These are phyloP conservation scores for Varanus salvator DNA, from an alignment of 2,113 vertebrate genomes.

Conservation along the genomic window DNA sequence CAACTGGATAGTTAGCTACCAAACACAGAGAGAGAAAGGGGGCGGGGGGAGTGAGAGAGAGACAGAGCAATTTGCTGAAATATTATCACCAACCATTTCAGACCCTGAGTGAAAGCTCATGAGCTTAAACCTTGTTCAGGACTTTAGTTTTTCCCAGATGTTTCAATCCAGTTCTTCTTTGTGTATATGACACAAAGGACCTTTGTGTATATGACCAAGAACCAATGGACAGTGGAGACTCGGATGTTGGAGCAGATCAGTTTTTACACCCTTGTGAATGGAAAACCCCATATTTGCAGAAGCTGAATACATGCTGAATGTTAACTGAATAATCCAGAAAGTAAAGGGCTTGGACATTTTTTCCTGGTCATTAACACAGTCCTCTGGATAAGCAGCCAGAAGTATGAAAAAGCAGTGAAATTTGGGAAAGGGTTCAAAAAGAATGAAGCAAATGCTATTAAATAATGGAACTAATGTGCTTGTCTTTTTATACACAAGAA, in stretches of 20 bases:
- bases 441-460: too few species aligned
- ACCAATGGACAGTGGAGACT: background rate
- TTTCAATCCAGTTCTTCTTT: background rate
- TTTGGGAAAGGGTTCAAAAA: too few species aligned
- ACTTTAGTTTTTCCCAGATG: background rate
- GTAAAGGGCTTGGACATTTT: too few species aligned
- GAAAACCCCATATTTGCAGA: background rate
- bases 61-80: background rate
- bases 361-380: too few species aligned
- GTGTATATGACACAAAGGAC: background rate
- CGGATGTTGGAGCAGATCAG: background rate
- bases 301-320: background rate
- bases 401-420: too few species aligned
- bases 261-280: background rate
- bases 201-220: background rate
- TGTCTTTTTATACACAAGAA: too few species aligned
- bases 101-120: constrained; percentile 12
- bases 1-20: background rate
- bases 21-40: too few species aligned
- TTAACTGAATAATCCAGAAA: too few species aligned
- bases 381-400: too few species aligned
- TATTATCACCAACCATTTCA: background rate
- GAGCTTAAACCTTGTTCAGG: background rate
- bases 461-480: too few species aligned
- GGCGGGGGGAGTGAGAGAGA: too few species aligned